Evolutionary conservation across 2,113 vertebrate genomes (phyloP).

Genomic region (Isurus oxyrinchus): DNA sequence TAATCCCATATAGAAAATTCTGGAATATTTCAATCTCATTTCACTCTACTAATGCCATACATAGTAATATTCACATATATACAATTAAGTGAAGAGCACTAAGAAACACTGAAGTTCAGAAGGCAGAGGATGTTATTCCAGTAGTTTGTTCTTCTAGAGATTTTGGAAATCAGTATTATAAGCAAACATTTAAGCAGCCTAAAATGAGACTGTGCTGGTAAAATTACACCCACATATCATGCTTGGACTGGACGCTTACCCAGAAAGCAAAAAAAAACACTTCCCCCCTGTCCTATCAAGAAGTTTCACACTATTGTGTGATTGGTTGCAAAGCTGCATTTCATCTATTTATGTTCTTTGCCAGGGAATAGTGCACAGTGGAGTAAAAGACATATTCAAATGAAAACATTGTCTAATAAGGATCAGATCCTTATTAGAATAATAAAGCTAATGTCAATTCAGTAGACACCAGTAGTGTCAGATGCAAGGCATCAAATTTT

Average conservation of each 20-base stretch:
- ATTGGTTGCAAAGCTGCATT: neutral
- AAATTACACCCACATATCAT: neutral
- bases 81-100: neutral
- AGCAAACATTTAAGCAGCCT: neutral
- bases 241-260: neutral
- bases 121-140: neutral
- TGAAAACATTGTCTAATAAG: neutral
- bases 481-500: neutral
- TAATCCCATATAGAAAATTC: neutral
- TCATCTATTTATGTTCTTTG: neutral
- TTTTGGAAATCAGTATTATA: neutral
- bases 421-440: neutral
- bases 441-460: neutral
- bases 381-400: neutral
- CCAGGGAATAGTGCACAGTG: neutral
- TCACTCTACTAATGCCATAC: neutral
- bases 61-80: too few relatives aligned
- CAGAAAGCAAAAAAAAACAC: neutral
- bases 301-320: neutral
- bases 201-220: neutral
- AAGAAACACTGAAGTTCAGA: neutral
- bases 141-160: neutral
- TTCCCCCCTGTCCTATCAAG: neutral
- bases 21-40: neutral
- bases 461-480: neutral